Conservation (phyloP, 2,888 invertebrate genomes). For the Acleris laterana region DNA sequence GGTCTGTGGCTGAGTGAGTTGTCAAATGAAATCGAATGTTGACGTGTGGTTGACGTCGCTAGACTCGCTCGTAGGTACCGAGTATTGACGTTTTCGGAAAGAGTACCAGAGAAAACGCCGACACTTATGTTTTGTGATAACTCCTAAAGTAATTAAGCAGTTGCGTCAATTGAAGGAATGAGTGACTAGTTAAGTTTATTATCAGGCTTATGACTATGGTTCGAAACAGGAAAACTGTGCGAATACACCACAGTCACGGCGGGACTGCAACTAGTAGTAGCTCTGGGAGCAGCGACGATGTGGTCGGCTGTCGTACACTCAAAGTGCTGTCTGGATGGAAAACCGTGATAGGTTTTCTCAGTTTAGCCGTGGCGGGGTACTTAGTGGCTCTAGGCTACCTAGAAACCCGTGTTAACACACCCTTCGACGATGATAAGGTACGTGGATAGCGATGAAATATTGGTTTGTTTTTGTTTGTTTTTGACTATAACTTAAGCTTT, state of each 20-base stretch:
- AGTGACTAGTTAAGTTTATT: conserved; percentile 42
- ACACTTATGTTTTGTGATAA: conserved; percentile 41
- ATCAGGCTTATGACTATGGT: conserved; percentile 56
- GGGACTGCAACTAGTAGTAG: conserved; percentile 65
- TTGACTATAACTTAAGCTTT: conserved; percentile 2
- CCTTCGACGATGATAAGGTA: conserved; percentile 91
- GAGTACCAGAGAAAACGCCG: conserved; percentile 6
- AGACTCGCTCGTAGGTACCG: no score
- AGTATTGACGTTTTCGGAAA: no score
- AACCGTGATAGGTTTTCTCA: conserved; percentile 84
- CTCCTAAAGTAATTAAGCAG: conserved; percentile 43
- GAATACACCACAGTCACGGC: conserved; percentile 53
- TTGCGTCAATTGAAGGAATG: conserved; percentile 50
- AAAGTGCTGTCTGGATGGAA: conserved; percentile 81
- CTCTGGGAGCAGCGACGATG: conserved; percentile 56
- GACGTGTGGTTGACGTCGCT: no score
- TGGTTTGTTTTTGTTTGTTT: conserved; percentile 2
- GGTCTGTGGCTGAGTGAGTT: no score
- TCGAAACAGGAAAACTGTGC: conserved; percentile 61
- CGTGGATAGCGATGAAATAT: conserved; percentile 1
- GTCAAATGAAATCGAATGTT: no score
- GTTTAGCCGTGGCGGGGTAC: conserved; percentile 88
- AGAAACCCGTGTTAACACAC: conserved; percentile 95
- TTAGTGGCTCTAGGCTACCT: conserved; percentile 92
- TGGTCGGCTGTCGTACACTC: conserved; percentile 50